These are phyloP conservation scores for Phaenicophaeus curvirostris DNA, from an alignment of 2,797 vertebrate species.

Conservation along the genomic window DNA sequence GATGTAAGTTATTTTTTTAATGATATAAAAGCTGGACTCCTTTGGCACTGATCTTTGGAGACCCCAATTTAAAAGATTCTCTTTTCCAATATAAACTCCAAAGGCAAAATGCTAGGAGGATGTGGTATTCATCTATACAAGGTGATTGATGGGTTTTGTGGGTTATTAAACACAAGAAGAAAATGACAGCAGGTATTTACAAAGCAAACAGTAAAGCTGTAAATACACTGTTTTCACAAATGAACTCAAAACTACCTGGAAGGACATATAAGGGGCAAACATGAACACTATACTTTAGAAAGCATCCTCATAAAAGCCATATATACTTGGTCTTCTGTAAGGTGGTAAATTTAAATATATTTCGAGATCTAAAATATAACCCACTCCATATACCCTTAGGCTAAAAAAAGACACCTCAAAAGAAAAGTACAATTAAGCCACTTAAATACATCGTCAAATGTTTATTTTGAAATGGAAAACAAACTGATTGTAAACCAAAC, in stretches of 20 bases:
- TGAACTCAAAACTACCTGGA: neutral
- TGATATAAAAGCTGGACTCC: too few species aligned
- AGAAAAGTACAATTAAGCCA: neutral
- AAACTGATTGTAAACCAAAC: neutral
- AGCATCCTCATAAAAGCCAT: neutral
- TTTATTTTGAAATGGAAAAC: neutral
- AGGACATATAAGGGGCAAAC: neutral
- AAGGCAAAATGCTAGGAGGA: neutral
- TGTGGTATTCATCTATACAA: neutral
- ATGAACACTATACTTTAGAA: neutral
- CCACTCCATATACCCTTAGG: neutral
- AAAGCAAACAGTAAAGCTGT: neutral
- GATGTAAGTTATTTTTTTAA: too few species aligned
- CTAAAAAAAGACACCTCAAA: neutral
- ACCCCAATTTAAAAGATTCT: neutral
- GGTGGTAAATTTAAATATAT: neutral
- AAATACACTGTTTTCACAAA: neutral
- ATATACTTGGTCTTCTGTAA: neutral
- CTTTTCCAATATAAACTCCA: neutral
- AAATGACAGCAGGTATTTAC: neutral
- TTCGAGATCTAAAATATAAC: neutral
- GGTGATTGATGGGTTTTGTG: neutral
- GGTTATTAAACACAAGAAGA: neutral
- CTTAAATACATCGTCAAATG: neutral
- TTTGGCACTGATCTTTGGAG: too few species aligned